Evolutionary conservation across 2,888 invertebrate genomes (phyloP).

Genomic region (Sericinus montela): DNA sequence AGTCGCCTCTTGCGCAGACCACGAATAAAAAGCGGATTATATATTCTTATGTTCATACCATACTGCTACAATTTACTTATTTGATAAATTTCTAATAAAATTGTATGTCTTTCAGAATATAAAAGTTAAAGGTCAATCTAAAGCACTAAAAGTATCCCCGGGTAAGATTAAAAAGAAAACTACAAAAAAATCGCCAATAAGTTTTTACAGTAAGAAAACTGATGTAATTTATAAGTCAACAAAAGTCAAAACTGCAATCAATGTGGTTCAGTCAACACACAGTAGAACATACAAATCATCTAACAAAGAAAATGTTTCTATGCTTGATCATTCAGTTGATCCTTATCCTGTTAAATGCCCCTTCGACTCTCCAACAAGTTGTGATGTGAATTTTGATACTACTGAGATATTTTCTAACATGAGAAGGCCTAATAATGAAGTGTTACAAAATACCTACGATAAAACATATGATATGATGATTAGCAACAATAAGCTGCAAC

Average conservation of each 20-base stretch:
- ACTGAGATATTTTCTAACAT: conserved; percentile 64
- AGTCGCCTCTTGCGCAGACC: too few relatives aligned
- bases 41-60: too few relatives aligned
- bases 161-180: conserved; percentile 61
- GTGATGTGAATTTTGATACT: conserved; percentile 57
- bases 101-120: conserved; percentile 46
- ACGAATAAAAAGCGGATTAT: too few relatives aligned
- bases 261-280: conserved; percentile 41
- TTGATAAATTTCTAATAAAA: too few relatives aligned
- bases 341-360: conserved; percentile 47
- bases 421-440: conserved; percentile 36
- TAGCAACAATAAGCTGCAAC: conserved; percentile 22
- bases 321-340: conserved; percentile 40
- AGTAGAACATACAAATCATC: conserved; percentile 37
- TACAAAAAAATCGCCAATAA: conserved; percentile 58
- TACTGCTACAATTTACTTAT: too few relatives aligned
- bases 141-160: conserved; percentile 57
- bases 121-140: conserved; percentile 48
- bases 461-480: conserved; percentile 36
- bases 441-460: conserved; percentile 57
- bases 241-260: conserved; percentile 45
- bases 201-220: conserved; percentile 56
- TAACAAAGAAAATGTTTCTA: conserved; percentile 49
- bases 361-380: conserved; percentile 53
- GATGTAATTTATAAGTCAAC: conserved; percentile 51